Percentiles rank a stretch among this genome's conserved stretches.
Evolutionary conservation across 2,113 vertebrate species (phyloP).

Genomic region (Pseudopipra pipra): DNA sequence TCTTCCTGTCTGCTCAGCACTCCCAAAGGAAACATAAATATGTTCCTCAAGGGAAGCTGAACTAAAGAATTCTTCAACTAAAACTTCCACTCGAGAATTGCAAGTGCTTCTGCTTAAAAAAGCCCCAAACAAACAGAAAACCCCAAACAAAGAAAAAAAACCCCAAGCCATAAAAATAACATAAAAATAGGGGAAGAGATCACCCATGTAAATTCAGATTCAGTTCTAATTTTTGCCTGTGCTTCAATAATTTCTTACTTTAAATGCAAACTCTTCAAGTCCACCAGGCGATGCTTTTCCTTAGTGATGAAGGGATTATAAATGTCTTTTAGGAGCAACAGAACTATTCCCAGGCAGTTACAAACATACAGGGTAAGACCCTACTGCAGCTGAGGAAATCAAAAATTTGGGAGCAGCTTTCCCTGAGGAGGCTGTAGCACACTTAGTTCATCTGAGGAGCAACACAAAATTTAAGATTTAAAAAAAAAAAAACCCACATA

Average conservation of each 20-base stretch:
- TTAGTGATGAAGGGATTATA: neutral
- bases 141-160: neutral
- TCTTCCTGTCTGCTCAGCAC: neutral
- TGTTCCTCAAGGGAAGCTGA: neutral
- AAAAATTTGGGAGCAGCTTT: neutral
- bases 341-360: neutral
- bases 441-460: neutral
- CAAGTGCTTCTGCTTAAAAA: neutral
- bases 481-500: neutral
- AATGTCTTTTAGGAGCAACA: neutral
- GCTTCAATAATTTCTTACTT: neutral
- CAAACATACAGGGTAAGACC: neutral
- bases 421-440: neutral
- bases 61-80: neutral
- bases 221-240: neutral
- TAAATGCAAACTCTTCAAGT: neutral
- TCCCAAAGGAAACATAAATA: neutral
- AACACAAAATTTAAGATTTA: neutral
- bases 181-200: neutral
- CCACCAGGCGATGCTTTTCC: neutral
- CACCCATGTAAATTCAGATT: neutral
- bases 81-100: neutral
- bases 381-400: neutral
- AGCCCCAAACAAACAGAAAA: neutral
- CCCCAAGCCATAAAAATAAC: neutral